A percentile compares a stretch with the other conserved stretches of the same genome.
Conservation (phyloP, 2,113 vertebrate genomes). For the Cololabis saira region DNA sequence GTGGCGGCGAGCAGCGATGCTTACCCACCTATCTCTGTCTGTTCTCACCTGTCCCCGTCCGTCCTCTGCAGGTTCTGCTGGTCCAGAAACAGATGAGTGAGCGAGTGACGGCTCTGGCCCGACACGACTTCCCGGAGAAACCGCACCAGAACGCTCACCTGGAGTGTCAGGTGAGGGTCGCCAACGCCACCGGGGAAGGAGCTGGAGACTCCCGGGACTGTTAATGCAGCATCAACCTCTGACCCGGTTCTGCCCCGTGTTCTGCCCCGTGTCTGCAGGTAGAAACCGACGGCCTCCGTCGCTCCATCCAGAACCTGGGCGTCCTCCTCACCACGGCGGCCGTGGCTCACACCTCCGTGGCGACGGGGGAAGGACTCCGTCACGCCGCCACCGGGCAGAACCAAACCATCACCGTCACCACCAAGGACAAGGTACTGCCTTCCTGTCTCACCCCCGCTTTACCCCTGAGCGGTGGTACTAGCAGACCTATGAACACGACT, state of each 20-base stretch:
- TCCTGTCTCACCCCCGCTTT: neutral
- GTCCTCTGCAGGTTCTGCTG: slow-evolving; percentile 82
- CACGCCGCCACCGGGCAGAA: slow-evolving; percentile 91
- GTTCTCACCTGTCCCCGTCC: no score
- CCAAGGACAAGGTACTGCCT: slow-evolving; percentile 88
- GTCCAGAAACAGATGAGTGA: slow-evolving; percentile 97
- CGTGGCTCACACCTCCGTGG: slow-evolving; percentile 90
- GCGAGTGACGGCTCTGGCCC: slow-evolving; percentile 87
- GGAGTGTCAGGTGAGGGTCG: slow-evolving; percentile 80
- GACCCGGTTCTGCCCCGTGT: no score
- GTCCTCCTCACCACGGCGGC: slow-evolving; percentile 91
- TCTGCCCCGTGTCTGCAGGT: slow-evolving; percentile 72
- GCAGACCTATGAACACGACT: no score
- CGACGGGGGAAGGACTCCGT: slow-evolving; percentile 93
- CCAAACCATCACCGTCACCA: slow-evolving; percentile 90
- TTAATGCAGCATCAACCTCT: neutral
- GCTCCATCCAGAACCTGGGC: slow-evolving; percentile 94
- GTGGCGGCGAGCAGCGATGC: no score
- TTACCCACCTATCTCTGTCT: no score
- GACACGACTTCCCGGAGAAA: slow-evolving; percentile 88
- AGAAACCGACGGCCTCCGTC: slow-evolving; percentile 90
- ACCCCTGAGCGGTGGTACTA: no score
- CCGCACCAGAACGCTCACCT: slow-evolving; percentile 94
- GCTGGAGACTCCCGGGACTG: no score
- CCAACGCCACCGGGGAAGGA: no score